These are phyloP conservation scores for Aleadryas rufinucha DNA, from an alignment of 2,113 vertebrate species.

Conservation along the genomic window DNA sequence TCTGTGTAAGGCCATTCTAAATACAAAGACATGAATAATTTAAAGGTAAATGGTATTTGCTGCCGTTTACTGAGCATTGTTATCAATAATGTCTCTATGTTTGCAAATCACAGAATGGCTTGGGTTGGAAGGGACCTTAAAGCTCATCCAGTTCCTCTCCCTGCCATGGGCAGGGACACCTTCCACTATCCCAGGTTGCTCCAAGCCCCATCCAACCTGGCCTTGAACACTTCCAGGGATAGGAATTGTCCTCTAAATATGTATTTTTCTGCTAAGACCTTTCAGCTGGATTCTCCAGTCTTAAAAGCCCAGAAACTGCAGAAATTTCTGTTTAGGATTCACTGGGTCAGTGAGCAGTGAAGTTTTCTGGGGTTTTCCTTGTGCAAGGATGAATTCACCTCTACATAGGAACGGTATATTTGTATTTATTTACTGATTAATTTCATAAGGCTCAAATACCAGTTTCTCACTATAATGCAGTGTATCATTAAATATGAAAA, in stretches of 20 bases:
- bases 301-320: background rate
- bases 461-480: background rate
- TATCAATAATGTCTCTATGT: background rate
- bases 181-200: background rate
- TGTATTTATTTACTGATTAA: background rate
- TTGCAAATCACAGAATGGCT: background rate
- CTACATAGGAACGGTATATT: rapidly evolving
- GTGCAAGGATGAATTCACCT: background rate
- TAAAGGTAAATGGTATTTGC: background rate
- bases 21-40: background rate
- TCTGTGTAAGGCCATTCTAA: background rate
- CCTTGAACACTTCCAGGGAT: background rate
- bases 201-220: background rate
- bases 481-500: background rate
- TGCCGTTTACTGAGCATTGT: background rate
- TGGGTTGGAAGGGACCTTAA: background rate
- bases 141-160: too few species aligned
- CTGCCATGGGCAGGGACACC: background rate
- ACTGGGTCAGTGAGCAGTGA: background rate
- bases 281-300: background rate
- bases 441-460: background rate
- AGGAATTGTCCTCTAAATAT: background rate
- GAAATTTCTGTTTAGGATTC: background rate
- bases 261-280: background rate
- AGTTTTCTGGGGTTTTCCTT: background rate